Percentiles rank a stretch among this genome's conserved stretches.
Conservation (phyloP, 2,113 vertebrate genomes). For the Chrysemys picta region DNA sequence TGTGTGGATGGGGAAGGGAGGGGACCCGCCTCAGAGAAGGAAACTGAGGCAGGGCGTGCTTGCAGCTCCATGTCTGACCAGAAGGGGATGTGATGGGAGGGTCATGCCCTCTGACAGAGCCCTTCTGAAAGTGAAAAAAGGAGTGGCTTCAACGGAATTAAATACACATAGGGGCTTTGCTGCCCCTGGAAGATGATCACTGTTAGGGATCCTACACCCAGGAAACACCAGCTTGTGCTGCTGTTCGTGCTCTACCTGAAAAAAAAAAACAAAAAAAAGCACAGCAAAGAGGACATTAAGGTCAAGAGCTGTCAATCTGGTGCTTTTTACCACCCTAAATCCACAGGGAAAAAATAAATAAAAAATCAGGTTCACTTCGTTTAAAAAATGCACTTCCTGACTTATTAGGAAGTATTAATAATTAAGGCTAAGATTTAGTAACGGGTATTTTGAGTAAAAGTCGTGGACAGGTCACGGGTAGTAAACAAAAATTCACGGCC, state of each 20-base stretch:
- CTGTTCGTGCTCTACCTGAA: not conserved
- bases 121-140: not conserved
- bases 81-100: not conserved
- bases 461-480: too few species aligned
- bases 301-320: not conserved
- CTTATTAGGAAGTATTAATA: not conserved
- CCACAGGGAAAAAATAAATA: not conserved
- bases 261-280: not conserved
- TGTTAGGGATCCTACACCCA: not conserved
- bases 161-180: not conserved
- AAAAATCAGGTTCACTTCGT: not conserved
- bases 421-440: not conserved
- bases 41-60: not conserved
- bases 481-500: too few species aligned
- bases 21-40: not conserved
- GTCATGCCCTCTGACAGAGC: not conserved
- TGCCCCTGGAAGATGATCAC: not conserved
- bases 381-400: not conserved
- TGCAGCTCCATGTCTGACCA: not conserved
- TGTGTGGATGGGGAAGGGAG: not conserved
- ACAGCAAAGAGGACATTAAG: not conserved
- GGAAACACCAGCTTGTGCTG: not conserved
- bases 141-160: rapidly evolving
- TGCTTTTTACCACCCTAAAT: not conserved
- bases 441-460: too few species aligned